Evolutionary conservation across 2,797 vertebrate species (phyloP), one percentile per base, ranked within the genome.

Genomic region (Molossus molossus): DNA sequence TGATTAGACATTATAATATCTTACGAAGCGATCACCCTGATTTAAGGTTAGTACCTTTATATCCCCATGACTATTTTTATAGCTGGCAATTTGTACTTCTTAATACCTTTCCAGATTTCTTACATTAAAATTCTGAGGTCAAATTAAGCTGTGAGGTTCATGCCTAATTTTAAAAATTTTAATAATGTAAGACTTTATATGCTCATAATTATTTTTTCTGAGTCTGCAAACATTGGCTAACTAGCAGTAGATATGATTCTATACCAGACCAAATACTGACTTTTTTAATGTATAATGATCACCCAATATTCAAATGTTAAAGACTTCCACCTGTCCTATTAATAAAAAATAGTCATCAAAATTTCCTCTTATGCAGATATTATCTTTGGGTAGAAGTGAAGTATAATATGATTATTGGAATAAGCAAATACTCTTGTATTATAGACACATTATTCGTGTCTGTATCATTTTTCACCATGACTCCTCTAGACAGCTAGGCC

Each of bases 201-300:
- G 64, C 4, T 23, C 17, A 75, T 40, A 70, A 37, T 81, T 10
- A 3, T 79, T 81, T 80, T 84, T 25, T 29, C 20, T 57, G 40
- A 76, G 9, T 87, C 70, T 80, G 9, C 89, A 33, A 80, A 85
- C 55, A 45, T 55, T 12, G 87, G 25, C 25, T 95, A 80, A 80
- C 14, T 82, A 87, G 21, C 37, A 57, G 3, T 48, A 93, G 53
- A 62, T 50, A 83, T 29, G 15, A 85, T 62, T 91, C 23, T 53
- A 29, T 48, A 40, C 62, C 62, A 21, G 12, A 75, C 58, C 8
- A 75, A 93, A 90, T 9, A 50, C 4, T 23, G 70, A 72, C 53
- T 90, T 79, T 89, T 83, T 45, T 9, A 20, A 9, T 64, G 18
- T 50, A 53, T 45, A 87, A 84, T 48, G 1, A 93, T 64, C 5